Evolutionary conservation across 53 echinoderm and acorn worm species (phyloP), one percentile per base, ranked within the genome.

Genomic region (Apostichopus leukothele): DNA sequence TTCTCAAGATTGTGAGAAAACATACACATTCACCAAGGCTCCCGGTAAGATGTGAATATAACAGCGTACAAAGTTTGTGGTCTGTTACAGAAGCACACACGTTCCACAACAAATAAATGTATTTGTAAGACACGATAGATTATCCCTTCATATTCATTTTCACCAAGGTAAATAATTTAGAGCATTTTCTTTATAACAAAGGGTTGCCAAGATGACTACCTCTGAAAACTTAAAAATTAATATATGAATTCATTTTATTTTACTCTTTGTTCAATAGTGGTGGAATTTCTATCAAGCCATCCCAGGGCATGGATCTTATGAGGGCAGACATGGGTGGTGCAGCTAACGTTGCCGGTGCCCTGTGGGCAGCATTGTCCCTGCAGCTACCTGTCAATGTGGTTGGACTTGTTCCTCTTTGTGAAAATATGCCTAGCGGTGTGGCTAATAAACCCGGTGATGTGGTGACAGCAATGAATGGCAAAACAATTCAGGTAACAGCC

Each of bases 281-380:
- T 73, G 92, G 90, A 11, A 90, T 92, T 25, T 99, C 99, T 19
- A 92, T 99, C 75, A 99, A 99, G 75, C 99, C 99, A 52, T 81
- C 99, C 5, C 88, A 89, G 8, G 83, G 88, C 9, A 99, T 99
- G 99, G 99, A 99, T n/a, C 54, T 92, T 6, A 99, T 99, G 99
- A 88, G 99, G 75, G 99, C 91, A 5, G 99, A 99, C 81, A 99
- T 99, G 99, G 99, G 99, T 54, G 99, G 99, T 18, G 99, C 99
- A 1, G 99, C 99, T 50, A 92, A 89, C 71, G 99, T 99, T 10
- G 90, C 92, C 39, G 92, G 91, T 27, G 96, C 96, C 9, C 93
- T 96, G 90, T 91, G 90, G 87, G 99, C 99, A 79, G 94, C 95
- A 79, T 91, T 92, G 83, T 92, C 74, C 26, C 84, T 99, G 25